Evolutionary conservation across 2,888 invertebrate genomes (phyloP).

Genomic region (Scaptomyza reducta): DNA sequence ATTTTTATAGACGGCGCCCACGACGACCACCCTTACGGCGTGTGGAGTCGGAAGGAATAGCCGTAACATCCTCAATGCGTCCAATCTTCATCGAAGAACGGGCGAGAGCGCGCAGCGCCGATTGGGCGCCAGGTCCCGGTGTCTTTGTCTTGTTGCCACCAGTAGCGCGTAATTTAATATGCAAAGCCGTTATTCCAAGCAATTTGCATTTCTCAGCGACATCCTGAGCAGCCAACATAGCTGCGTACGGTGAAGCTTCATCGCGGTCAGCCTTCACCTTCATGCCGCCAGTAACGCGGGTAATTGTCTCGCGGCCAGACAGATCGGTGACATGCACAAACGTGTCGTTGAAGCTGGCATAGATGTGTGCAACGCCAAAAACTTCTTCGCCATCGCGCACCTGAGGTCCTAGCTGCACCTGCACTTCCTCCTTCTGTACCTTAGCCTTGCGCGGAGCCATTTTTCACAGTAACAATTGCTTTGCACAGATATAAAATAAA

Average conservation of each 20-base stretch:
- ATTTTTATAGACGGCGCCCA: slow-evolving; percentile 2
- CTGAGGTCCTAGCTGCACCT: not conserved
- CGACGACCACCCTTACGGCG: slow-evolving; percentile 1
- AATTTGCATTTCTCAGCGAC: slow-evolving; percentile 1
- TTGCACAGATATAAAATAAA: not conserved
- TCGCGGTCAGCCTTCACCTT: not conserved
- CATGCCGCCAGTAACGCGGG: not conserved
- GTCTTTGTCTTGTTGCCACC: slow-evolving; percentile 2
- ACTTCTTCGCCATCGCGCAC: slow-evolving; percentile 1
- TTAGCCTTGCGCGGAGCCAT: not conserved
- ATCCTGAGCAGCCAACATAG: slow-evolving; percentile 2
- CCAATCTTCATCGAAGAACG: not conserved
- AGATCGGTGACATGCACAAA: slow-evolving; percentile 1
- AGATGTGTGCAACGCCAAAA: not conserved
- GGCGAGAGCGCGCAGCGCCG: not conserved
- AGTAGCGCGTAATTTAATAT: not conserved
- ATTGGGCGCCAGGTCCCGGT: not conserved
- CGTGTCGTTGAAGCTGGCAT: not conserved
- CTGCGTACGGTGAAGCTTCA: not conserved
- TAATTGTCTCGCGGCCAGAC: not conserved
- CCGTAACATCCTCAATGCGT: not conserved
- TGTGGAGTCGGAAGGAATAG: not conserved
- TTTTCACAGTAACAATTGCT: not conserved
- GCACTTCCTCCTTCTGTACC: not conserved
- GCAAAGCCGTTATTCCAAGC: not conserved